These are phyloP conservation scores for Archivesica marissinica DNA, from an alignment of 1,140 invertebrate genomes.

Conservation along the genomic window DNA sequence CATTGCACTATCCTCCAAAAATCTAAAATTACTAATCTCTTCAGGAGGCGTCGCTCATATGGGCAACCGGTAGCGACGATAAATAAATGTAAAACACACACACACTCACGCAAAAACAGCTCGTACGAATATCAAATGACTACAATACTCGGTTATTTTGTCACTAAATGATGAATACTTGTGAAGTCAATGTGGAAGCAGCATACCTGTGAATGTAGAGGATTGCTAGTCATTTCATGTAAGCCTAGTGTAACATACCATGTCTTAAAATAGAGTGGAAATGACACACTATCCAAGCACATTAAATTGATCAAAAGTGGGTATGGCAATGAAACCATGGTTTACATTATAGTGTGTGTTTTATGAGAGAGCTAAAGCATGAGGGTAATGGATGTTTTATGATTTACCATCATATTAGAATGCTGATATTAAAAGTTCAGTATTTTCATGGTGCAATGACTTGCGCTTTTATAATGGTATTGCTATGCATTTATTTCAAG, in stretches of 20 bases:
- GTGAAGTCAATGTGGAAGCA: background rate
- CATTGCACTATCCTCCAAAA: too few relatives aligned
- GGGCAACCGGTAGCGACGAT: too few relatives aligned
- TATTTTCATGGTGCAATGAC: background rate
- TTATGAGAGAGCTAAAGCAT: too few relatives aligned
- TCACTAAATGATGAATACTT: background rate
- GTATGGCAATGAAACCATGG: background rate
- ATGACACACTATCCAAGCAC: background rate
- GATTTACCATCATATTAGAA: background rate
- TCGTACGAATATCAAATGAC: too few relatives aligned
- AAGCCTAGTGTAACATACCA: background rate
- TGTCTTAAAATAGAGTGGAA: background rate
- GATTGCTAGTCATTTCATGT: background rate
- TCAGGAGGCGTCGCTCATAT: too few relatives aligned
- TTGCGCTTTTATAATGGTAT: background rate
- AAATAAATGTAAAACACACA: too few relatives aligned
- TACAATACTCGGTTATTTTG: too few relatives aligned
- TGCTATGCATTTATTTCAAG: background rate
- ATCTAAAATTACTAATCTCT: too few relatives aligned
- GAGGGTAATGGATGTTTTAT: background rate
- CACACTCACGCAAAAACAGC: too few relatives aligned
- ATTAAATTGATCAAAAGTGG: background rate
- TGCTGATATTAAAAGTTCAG: background rate
- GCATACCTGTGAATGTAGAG: background rate
- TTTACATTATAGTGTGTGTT: too few relatives aligned